Conservation (phyloP, 2,797 vertebrate genomes). For the Siniperca scherzeri region DNA sequence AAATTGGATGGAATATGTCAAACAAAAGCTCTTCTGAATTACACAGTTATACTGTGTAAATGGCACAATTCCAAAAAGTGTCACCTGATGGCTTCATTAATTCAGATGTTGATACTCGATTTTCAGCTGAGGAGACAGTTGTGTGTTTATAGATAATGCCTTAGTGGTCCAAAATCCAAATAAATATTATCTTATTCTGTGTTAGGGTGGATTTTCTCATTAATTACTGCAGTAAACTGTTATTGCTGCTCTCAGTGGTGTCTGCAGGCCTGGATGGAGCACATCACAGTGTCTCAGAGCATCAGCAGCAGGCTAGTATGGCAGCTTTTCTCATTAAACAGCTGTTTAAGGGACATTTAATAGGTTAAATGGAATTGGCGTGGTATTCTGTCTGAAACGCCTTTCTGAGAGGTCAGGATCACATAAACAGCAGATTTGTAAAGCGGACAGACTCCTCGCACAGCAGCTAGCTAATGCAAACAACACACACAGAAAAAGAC, state of each 20-base stretch:
- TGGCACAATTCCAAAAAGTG: neutral
- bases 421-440: neutral
- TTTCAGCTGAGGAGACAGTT: neutral
- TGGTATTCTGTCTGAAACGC: neutral
- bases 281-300: conserved; percentile 11
- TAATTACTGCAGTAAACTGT: conserved; percentile 5
- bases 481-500: conserved; percentile 22
- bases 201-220: accelerated
- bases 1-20: neutral
- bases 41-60: neutral
- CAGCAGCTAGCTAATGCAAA: conserved; percentile 35
- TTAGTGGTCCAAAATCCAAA: neutral
- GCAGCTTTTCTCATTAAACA: neutral
- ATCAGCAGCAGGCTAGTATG: conserved; percentile 17
- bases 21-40: neutral
- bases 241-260: conserved; percentile 6
- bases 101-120: neutral
- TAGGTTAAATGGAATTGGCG: accelerated
- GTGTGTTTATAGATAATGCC: neutral
- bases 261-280: conserved; percentile 55
- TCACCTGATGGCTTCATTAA: neutral
- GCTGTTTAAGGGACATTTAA: neutral
- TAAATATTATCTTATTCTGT: neutral
- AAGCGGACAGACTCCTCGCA: conserved; percentile 5
- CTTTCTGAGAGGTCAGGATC: neutral